Evolutionary conservation across 2,888 invertebrate species (phyloP).

Genomic region (Rhorus exstirpatorius): DNA sequence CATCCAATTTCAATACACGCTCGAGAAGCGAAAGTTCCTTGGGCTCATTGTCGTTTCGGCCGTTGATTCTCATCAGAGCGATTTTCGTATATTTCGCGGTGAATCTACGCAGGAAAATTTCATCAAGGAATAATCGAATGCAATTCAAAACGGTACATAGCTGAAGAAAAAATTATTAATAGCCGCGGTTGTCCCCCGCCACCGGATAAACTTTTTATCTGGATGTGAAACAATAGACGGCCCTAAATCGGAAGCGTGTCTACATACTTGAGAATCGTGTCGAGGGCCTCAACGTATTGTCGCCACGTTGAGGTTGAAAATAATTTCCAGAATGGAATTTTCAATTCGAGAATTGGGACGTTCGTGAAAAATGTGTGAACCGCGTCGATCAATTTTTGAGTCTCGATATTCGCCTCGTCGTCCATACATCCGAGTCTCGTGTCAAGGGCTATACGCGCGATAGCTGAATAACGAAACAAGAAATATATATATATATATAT

Average conservation of each 20-base stretch:
- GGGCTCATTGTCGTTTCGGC: constrained; percentile 80
- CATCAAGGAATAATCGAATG: no score
- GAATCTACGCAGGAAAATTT: constrained; percentile 86
- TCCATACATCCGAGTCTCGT: constrained; percentile 89
- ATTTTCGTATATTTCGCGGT: constrained; percentile 89
- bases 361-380: constrained; percentile 90
- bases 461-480: constrained; percentile 86
- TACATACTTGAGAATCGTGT: constrained; percentile 90
- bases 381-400: constrained; percentile 89
- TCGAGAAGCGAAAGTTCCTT: constrained; percentile 89
- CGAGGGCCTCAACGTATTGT: constrained; percentile 89
- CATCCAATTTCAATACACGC: constrained; percentile 88
- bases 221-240: no score
- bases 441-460: constrained; percentile 90
- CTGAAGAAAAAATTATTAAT: no score
- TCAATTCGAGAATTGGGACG: constrained; percentile 89
- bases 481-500: background rate
- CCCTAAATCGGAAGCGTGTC: no score
- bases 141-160: background rate
- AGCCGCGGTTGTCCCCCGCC: no score
- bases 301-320: constrained; percentile 89
- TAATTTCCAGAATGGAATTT: constrained; percentile 90
- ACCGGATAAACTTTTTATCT: no score
- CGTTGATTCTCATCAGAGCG: constrained; percentile 86
- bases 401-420: constrained; percentile 87